Percentiles rank a stretch among this genome's conserved stretches.
phyloP scores from a whole-genome alignment of 2,888 invertebrate genomes.

The Hypomecis atomaria region DNA sequence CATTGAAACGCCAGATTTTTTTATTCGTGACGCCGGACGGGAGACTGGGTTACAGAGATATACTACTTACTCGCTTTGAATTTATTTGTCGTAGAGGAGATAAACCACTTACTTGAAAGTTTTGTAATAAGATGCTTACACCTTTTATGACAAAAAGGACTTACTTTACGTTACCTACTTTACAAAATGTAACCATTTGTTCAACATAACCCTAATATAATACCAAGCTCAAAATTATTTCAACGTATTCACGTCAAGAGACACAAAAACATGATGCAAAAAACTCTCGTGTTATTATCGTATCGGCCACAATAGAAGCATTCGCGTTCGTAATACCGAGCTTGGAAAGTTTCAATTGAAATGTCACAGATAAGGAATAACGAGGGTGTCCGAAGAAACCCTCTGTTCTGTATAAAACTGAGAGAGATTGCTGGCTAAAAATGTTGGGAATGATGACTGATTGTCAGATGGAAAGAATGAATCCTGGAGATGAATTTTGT shows the following conservation, averaged over 20 bases:
- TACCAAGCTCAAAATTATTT: neutral
- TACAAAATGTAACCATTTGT: too few species aligned
- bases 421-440: slow-evolving; percentile 29
- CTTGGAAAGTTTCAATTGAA: slow-evolving; percentile 59
- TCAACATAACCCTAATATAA: too few species aligned
- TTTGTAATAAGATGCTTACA: too few species aligned
- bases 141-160: too few species aligned
- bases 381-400: slow-evolving; percentile 37
- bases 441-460: slow-evolving; percentile 36
- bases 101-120: too few species aligned
- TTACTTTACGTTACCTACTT: too few species aligned
- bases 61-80: too few species aligned
- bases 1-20: too few species aligned
- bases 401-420: slow-evolving; percentile 29
- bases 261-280: slow-evolving; percentile 14
- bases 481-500: slow-evolving; percentile 19
- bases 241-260: neutral
- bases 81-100: too few species aligned
- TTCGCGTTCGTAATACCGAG: slow-evolving; percentile 39
- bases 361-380: slow-evolving; percentile 59
- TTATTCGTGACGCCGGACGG: too few species aligned
- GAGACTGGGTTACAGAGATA: too few species aligned
- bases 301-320: slow-evolving; percentile 25
- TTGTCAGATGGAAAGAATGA: slow-evolving; percentile 29
- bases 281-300: slow-evolving; percentile 14